Conservation (phyloP, 1,140 invertebrate genomes). For the Cydia pomonella region DNA sequence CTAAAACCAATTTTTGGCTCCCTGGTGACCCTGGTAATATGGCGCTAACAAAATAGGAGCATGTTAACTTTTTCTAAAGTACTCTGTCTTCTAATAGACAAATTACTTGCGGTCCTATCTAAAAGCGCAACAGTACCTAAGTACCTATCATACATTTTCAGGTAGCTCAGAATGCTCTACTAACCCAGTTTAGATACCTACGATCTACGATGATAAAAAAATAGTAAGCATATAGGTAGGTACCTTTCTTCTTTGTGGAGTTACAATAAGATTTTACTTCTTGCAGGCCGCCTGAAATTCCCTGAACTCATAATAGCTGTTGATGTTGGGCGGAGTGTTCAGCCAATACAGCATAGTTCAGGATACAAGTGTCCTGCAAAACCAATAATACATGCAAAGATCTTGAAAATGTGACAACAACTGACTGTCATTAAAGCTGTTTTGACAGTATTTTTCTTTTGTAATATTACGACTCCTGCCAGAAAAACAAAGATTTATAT, state of each 20-base stretch:
- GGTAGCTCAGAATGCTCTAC: neutral
- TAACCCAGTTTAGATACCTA: too few relatives aligned
- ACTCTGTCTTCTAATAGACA: too few relatives aligned
- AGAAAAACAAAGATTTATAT: too few relatives aligned
- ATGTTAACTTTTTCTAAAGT: too few relatives aligned
- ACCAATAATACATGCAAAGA: neutral
- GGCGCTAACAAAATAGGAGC: too few relatives aligned
- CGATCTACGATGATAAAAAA: too few relatives aligned
- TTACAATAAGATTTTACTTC: constrained; percentile 37
- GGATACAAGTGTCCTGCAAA: neutral
- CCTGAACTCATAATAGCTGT: constrained; percentile 61
- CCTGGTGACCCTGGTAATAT: too few relatives aligned
- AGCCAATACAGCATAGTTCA: constrained; percentile 53
- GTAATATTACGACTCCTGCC: neutral
- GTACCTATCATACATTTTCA: too few relatives aligned
- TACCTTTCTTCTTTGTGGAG: neutral
- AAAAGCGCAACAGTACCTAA: too few relatives aligned
- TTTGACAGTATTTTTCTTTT: neutral
- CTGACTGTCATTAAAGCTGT: neutral
- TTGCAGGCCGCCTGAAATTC: constrained; percentile 47
- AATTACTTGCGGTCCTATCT: too few relatives aligned
- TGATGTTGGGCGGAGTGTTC: constrained; percentile 50
- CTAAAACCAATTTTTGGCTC: too few relatives aligned
- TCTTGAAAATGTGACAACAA: neutral
- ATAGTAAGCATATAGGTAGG: too few relatives aligned